A percentile compares a stretch with the other conserved stretches of the same genome.
These are phyloP conservation scores for Muschampia plurimacula DNA, from an alignment of 2,888 invertebrate genomes.

Conservation along the genomic window DNA sequence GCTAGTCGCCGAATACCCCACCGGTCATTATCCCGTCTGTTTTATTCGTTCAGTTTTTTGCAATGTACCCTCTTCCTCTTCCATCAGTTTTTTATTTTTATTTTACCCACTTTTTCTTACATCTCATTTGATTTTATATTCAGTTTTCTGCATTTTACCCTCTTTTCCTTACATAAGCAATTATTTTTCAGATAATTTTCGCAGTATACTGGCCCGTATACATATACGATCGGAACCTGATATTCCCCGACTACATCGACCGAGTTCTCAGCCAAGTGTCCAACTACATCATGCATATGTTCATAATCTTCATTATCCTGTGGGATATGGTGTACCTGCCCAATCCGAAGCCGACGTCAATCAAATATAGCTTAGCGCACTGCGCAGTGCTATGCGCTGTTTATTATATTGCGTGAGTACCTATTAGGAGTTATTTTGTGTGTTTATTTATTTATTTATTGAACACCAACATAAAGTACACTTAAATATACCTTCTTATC, in stretches of 20 bases:
- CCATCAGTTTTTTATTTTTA: no score
- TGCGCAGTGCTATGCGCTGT: conserved; percentile 50
- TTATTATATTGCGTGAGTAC: conserved; percentile 71
- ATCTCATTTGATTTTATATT: no score
- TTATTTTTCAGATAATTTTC: conserved; percentile 57
- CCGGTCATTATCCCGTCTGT: no score
- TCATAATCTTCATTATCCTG: conserved; percentile 59
- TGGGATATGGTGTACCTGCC: conserved; percentile 65
- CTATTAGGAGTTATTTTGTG: background rate
- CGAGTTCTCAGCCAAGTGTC: conserved; percentile 55
- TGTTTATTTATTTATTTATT: no score
- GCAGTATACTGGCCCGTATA: conserved; percentile 71
- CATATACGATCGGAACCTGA: conserved; percentile 60
- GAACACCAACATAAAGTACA: no score
- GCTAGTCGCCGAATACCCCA: no score
- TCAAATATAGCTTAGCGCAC: conserved; percentile 52
- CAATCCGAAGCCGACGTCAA: conserved; percentile 56
- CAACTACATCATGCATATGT: conserved; percentile 72
- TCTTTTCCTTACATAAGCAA: no score
- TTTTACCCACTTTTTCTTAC: no score
- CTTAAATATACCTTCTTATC: no score
- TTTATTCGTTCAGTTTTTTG: no score
- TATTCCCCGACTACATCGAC: conserved; percentile 66
- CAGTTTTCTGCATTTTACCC: no score
- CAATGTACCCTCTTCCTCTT: no score